phyloP scores from a whole-genome alignment of 30 jellyfish, hydroid and myxozoan species.

The Cassiopea xamachana region DNA sequence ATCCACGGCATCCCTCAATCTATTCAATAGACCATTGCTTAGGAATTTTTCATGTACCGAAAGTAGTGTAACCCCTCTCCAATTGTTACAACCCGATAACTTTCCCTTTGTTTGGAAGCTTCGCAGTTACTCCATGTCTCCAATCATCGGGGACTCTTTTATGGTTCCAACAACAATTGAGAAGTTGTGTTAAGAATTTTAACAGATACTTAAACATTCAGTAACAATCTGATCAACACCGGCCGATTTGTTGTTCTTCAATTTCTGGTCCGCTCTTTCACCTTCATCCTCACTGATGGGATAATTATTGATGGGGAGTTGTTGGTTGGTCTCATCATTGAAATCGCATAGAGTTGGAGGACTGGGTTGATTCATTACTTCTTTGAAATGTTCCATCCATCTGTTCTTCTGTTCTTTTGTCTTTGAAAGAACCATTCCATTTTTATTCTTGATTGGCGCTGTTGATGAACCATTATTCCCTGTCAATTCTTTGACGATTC shows the following conservation, averaged over 20 bases:
- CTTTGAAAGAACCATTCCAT: neutral
- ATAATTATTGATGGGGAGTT: neutral
- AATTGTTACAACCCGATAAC: no score
- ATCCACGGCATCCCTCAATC: no score
- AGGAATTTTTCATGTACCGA: no score
- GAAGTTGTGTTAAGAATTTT: neutral
- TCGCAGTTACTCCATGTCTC: neutral
- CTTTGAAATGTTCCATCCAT: constrained; percentile 12
- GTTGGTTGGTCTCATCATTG: neutral
- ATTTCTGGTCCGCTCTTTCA: neutral
- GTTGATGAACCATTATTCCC: neutral
- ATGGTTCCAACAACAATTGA: neutral
- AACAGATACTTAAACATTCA: neutral
- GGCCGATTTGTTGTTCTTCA: constrained; percentile 7
- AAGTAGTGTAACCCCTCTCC: no score
- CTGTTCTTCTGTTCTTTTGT: neutral
- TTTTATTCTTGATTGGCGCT: constrained; percentile 4
- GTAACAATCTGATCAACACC: constrained; percentile 5
- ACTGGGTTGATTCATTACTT: constrained; percentile 1
- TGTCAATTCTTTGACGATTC: neutral
- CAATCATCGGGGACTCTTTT: constrained; percentile 4
- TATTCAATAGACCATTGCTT: no score
- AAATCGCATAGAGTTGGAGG: neutral
- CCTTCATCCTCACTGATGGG: neutral
- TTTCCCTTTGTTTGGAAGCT: no score